Conservation (phyloP, 2,888 invertebrate species). For the Acanthosepion lycidas region DNA sequence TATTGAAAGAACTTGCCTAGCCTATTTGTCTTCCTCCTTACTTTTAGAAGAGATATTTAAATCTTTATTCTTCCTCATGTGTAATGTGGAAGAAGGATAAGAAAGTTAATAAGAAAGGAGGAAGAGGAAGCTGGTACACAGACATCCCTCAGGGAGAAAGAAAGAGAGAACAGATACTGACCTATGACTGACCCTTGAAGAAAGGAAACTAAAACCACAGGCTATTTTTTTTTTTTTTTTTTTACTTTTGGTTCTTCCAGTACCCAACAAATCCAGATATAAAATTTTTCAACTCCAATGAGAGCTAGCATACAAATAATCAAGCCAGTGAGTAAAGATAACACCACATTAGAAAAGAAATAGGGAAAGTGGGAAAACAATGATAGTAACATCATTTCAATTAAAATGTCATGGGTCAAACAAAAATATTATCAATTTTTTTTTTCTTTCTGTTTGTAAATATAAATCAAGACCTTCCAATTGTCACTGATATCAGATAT, state of each 20-base stretch:
- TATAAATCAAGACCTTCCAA: neutral
- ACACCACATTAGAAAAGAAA: neutral
- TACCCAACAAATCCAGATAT: neutral
- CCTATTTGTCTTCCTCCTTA: neutral
- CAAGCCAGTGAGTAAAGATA: neutral
- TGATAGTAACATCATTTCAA: neutral
- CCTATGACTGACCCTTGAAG: constrained; percentile 4
- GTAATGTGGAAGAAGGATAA: neutral
- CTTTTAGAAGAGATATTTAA: neutral
- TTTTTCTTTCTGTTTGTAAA: neutral
- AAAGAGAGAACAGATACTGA: neutral
- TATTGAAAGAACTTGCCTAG: neutral
- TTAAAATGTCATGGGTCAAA: neutral
- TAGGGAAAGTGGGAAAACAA: rapidly evolving
- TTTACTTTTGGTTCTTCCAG: neutral
- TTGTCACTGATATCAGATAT: neutral
- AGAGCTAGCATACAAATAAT: neutral
- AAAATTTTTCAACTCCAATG: neutral
- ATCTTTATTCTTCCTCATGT: neutral
- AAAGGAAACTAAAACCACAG: constrained; percentile 20
- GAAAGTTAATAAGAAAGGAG: neutral
- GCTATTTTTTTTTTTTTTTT: too few relatives aligned
- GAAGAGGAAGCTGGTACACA: constrained; percentile 12
- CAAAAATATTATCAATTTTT: neutral
- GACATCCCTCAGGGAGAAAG: neutral